Base-by-base conservation (phyloP, 2,888 invertebrate genomes). In the Phymatocera aterrima region DNA sequence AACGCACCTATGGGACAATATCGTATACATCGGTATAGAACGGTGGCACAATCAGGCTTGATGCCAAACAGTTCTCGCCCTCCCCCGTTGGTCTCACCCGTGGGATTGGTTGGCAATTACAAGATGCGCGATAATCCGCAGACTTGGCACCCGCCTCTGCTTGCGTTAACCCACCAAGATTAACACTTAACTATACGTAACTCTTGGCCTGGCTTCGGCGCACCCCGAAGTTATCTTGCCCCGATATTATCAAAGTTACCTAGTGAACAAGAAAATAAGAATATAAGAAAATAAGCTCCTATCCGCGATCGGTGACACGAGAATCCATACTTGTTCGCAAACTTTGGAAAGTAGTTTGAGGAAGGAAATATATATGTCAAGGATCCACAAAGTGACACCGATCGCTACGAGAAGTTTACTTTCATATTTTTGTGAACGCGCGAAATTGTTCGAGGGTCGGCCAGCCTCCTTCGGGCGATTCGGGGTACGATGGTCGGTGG, bases 31-130 rank as follows among this genome's bases (percentile, higher is more conserved):
- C 18, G 78, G 81, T 81, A 81, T 82, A 81, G 79, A 75, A 54
- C 83, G 82, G 83, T 83, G 83, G 87, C 85, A 87, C 89, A 89
- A 89, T 89, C 89, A 89, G 90, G 90, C 90, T 89, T 87, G 88
- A 89, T 89, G 90, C 89, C 90, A 90, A 89, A 88, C 88, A 87
- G 85, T 87, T 86, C 86, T 84, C 86, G 85, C 85, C 85, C 79
- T 80, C 24, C 61, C 80, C 80, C 77, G 61, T 78, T 68, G 77
- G 77, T 77, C 87, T 81, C 81, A 78, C 77, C 79, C 86, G 84
- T 85, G 87, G 89, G 88, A 89, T 90, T 90, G 90, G 89, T 89
- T 90, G 90, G 90, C 89, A 90, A 90, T 90, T 90, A 90, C 90
- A 89, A 90, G 89, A 90, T 90, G 88, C 88, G 89, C 88, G 90